A percentile compares a stretch with the other conserved stretches of the same genome.
Evolutionary conservation across 1,140 invertebrate genomes (phyloP).

Genomic region (Oedothorax gibbosus): DNA sequence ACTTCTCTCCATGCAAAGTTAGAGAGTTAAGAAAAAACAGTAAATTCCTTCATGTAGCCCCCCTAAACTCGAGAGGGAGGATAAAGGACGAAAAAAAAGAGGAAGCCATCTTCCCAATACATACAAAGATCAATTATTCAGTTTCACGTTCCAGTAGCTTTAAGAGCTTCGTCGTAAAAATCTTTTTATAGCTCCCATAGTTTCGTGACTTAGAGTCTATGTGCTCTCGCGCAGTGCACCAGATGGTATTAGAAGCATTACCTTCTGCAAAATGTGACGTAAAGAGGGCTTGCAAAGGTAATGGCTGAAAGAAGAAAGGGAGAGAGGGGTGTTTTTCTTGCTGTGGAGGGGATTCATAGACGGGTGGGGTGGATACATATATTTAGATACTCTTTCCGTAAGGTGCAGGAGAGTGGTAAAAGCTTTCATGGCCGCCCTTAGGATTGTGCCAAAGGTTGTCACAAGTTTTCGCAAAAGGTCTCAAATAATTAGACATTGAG

Average conservation of each 20-base stretch:
- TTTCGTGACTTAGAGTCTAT: constrained; percentile 51
- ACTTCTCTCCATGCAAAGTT: too few species aligned
- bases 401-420: not conserved
- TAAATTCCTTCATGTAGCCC: constrained; percentile 23
- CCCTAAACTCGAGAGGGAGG: not conserved
- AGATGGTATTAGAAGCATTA: constrained; percentile 37
- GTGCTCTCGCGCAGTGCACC: constrained; percentile 9
- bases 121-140: constrained; percentile 59
- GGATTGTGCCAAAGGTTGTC: too few species aligned
- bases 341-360: not conserved
- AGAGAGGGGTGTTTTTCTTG: constrained; percentile 14
- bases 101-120: constrained; percentile 26
- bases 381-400: not conserved
- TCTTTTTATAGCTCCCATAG: constrained; percentile 40
- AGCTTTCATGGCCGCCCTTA: too few species aligned
- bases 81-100: constrained; percentile 11
- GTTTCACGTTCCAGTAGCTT: constrained; percentile 59
- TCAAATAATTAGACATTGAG: too few species aligned
- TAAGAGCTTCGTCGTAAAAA: constrained; percentile 31
- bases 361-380: not conserved
- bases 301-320: not conserved
- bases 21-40: not conserved
- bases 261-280: constrained; percentile 19
- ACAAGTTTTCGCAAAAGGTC: too few species aligned
- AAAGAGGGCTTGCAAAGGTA: constrained; percentile 13